These are phyloP conservation scores for Manis javanica DNA, from an alignment of 2,797 vertebrate genomes.

Conservation along the genomic window DNA sequence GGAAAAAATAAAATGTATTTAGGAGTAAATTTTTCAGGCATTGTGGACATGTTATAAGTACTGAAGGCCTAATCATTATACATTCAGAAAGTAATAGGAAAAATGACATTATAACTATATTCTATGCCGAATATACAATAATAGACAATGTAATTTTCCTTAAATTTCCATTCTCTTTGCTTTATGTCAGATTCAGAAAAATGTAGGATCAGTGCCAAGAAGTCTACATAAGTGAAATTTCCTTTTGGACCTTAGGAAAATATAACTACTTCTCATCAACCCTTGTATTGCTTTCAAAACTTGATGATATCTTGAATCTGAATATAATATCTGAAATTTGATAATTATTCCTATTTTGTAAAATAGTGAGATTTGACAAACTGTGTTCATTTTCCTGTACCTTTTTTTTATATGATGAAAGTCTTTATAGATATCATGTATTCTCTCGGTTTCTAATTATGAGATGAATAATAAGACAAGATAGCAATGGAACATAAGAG, in stretches of 20 bases:
- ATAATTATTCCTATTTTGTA: slow-evolving; percentile 44
- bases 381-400: not conserved
- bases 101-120: not conserved
- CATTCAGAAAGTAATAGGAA: not conserved
- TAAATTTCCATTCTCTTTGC: not conserved
- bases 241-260: not conserved
- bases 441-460: not conserved
- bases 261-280: not conserved
- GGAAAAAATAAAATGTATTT: slow-evolving; percentile 51
- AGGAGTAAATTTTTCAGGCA: not conserved
- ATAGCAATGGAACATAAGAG: not conserved
- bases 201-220: not conserved
- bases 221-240: slow-evolving; percentile 32
- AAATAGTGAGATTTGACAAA: slow-evolving; percentile 17
- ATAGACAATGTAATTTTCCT: not conserved
- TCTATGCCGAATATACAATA: slow-evolving; percentile 35
- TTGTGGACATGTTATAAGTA: not conserved
- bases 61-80: not conserved
- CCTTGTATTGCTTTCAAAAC: slow-evolving; percentile 47
- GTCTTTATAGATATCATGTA: slow-evolving; percentile 26
- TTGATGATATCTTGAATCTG: slow-evolving; percentile 16
- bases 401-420: slow-evolving; percentile 54
- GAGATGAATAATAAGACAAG: not conserved
- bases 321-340: slow-evolving; percentile 61
- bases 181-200: slow-evolving; percentile 28